Conservation (phyloP, 1,140 invertebrate genomes). For the Aricia agestis region DNA sequence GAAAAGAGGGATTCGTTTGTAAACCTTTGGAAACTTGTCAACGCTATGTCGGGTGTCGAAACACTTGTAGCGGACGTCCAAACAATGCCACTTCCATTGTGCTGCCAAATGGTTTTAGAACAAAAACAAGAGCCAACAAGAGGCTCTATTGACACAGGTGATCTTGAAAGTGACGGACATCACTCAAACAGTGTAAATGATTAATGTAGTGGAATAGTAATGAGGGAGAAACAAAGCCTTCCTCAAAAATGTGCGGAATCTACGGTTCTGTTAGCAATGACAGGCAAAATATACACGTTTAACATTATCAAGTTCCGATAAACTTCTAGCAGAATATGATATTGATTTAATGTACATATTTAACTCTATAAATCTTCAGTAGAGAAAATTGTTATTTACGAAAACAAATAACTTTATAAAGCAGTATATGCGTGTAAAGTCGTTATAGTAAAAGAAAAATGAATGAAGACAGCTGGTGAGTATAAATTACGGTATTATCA, state of each 20-base stretch:
- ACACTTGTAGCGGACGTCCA: slow-evolving; percentile 48
- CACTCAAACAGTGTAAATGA: slow-evolving; percentile 43
- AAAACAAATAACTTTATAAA: too few relatives aligned
- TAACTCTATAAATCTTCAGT: too few relatives aligned
- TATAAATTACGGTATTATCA: neutral
- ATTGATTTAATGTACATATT: too few relatives aligned
- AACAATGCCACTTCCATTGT: slow-evolving; percentile 57
- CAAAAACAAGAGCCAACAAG: slow-evolving; percentile 56
- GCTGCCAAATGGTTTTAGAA: slow-evolving; percentile 48
- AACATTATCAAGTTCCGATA: too few relatives aligned
- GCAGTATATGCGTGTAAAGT: neutral
- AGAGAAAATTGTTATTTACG: too few relatives aligned
- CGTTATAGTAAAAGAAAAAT: neutral
- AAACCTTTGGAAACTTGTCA: slow-evolving; percentile 56
- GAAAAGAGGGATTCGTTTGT: slow-evolving; percentile 35
- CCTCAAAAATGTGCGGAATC: neutral
- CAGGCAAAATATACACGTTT: too few relatives aligned
- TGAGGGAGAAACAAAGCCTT: neutral
- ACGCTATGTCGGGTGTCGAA: slow-evolving; percentile 60
- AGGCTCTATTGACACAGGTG: slow-evolving; percentile 55
- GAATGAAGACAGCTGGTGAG: neutral
- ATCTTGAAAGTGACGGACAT: slow-evolving; percentile 49
- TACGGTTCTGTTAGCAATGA: neutral
- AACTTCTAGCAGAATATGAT: too few relatives aligned
- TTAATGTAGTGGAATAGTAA: slow-evolving; percentile 44